phyloP scores from a whole-genome alignment of 2,113 vertebrate species.

The Rhinoderma darwinii region DNA sequence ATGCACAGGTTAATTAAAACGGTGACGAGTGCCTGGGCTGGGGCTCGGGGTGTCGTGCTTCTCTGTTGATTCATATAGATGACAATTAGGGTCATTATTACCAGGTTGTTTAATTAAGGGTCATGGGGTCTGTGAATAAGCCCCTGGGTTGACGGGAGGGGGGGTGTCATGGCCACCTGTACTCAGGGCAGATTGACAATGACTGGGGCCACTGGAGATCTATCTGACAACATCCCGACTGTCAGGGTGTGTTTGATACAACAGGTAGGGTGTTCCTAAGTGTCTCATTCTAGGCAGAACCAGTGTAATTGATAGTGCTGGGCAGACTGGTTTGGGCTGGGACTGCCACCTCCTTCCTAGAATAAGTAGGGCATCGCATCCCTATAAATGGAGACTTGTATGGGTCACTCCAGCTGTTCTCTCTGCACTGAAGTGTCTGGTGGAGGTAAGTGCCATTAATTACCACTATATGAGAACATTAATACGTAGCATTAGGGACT shows the following conservation, averaged over 20 bases:
- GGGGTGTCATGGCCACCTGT: background rate
- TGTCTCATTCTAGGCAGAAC: slow-evolving; percentile 37
- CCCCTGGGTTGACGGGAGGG: background rate
- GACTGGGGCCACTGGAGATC: background rate
- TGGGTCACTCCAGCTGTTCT: background rate
- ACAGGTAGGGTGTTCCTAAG: background rate
- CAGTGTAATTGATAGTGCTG: slow-evolving; percentile 28
- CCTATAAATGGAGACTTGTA: slow-evolving; percentile 28
- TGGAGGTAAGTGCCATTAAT: slow-evolving; percentile 20
- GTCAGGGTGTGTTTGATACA: slow-evolving; percentile 4
- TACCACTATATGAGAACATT: no score
- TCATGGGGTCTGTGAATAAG: background rate
- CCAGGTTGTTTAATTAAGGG: background rate
- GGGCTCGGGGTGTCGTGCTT: no score
- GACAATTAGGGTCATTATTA: background rate
- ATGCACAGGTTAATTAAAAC: background rate
- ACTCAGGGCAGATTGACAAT: background rate
- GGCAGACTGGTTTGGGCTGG: slow-evolving; percentile 50
- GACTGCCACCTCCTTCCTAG: background rate
- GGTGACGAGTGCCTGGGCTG: background rate
- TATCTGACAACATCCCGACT: background rate
- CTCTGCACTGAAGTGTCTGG: background rate
- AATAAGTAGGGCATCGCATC: slow-evolving; percentile 33
- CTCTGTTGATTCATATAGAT: background rate
- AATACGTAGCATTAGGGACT: no score